Conservation (phyloP, 1,140 invertebrate genomes). For the Diorhabda elongata region DNA sequence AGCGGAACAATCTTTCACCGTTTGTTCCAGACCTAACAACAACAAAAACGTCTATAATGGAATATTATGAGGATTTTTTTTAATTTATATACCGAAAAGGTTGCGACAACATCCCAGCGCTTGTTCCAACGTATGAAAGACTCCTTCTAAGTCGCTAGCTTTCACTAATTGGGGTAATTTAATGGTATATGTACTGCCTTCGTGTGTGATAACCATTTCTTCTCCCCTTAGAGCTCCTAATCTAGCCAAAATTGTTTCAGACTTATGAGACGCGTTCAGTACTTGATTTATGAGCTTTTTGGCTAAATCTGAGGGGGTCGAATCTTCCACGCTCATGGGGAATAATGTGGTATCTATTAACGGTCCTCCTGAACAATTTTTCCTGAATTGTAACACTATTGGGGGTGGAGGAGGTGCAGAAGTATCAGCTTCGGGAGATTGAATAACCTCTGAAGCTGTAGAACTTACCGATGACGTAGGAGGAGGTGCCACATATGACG, state of each 20-base stretch:
- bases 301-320: constrained; percentile 44
- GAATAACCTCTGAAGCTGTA: constrained; percentile 32
- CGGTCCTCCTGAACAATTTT: constrained; percentile 50
- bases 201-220: constrained; percentile 40
- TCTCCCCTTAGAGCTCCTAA: constrained; percentile 41
- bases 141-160: constrained; percentile 34
- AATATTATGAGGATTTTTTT: too few species aligned
- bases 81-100: constrained; percentile 37
- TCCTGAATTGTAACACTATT: constrained; percentile 46
- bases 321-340: constrained; percentile 47
- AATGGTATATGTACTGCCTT: constrained; percentile 41
- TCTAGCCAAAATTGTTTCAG: constrained; percentile 39
- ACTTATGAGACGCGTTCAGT: constrained; percentile 38
- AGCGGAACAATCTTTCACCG: constrained; percentile 30
- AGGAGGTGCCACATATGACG: constrained; percentile 34
- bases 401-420: constrained; percentile 50
- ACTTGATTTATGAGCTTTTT: constrained; percentile 43
- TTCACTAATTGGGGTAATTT: constrained; percentile 39
- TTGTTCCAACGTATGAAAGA: constrained; percentile 35
- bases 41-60: too few species aligned
- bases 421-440: constrained; percentile 46
- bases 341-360: constrained; percentile 48
- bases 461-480: constrained; percentile 31
- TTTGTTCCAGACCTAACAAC: constrained; percentile 30
- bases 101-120: constrained; percentile 42